A percentile compares a stretch with the other conserved stretches of the same genome.
Evolutionary conservation across 2,113 vertebrate species (phyloP).

Genomic region (Empidonax alnorum): DNA sequence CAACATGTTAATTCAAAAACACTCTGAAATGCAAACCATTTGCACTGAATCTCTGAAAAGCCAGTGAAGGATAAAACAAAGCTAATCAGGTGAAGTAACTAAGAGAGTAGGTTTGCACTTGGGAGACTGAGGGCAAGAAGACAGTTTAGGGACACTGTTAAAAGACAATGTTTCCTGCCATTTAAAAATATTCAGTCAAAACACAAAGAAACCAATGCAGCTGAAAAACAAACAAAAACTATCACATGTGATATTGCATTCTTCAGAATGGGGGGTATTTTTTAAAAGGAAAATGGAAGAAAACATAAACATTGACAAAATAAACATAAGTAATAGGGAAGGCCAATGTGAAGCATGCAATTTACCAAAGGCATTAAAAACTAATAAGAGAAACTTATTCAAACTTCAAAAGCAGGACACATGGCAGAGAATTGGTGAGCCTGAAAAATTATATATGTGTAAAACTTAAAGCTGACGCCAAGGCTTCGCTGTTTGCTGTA

Average conservation of each 20-base stretch:
- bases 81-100: neutral
- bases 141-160: neutral
- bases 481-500: neutral
- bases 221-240: neutral
- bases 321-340: neutral
- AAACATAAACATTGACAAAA: neutral
- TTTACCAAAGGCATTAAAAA: constrained; percentile 19
- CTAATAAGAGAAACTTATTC: neutral
- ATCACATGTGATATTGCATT: neutral
- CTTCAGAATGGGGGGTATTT: neutral
- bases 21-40: neutral
- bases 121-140: neutral
- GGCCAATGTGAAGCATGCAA: accelerated
- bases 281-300: neutral
- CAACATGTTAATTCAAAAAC: neutral
- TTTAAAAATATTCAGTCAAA: neutral
- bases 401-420: neutral
- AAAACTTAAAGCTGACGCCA: neutral
- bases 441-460: neutral
- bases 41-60: neutral
- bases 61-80: neutral
- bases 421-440: neutral
- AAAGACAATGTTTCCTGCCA: neutral
- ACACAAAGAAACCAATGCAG: neutral
- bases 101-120: neutral